Evolutionary conservation across 2,797 vertebrate species (phyloP), one percentile per base, ranked within the genome.

Genomic region (Enoplosus armatus): DNA sequence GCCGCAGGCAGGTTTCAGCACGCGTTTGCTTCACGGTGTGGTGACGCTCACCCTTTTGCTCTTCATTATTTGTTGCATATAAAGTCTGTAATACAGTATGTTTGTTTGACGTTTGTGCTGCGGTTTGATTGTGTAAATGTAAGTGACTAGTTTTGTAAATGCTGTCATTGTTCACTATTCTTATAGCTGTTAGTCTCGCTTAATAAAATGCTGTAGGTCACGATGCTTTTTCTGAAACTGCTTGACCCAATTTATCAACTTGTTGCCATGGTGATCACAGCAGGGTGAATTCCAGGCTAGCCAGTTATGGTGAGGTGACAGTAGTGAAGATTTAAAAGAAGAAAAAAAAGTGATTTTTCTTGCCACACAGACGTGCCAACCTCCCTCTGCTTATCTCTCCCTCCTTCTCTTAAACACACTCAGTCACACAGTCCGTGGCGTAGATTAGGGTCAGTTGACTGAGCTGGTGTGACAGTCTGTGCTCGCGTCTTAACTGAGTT

Each of bases 401-500:
- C 20, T 64, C 29, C 48, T 56, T 75, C 54, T 67, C 43, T 55
- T 15, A 64, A 59, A 48, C 72, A 41, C 72, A 29, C 39, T 35
- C 74, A 50, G 56, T 62, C 24, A 43, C 70, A 47, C 37, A 62
- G 61, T 66, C 51, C 14, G 2, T 4, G 29, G 50, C 47, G 24
- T 35, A 87, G 84, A 93, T 90, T 90, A 89, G 73, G 82, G 82
- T 83, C 86, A 87, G 79, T 22, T 47, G 72, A 79, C 78, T 84
- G 86, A 90, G 82, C 85, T 53, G 75, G 29, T 74, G 82, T 76
- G 77, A 87, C 89, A 74, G 86, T 68, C 75, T 63, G 76, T 3
- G 54, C 50, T 71, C 33, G 10, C 37, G 51, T 66, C 76, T 84
- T 79, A 83, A 79, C 75, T 43, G n/a, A 75, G 84, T 83, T 90